phyloP scores from a whole-genome alignment of 1,140 invertebrate species.

The Drosophila punjabiensis region DNA sequence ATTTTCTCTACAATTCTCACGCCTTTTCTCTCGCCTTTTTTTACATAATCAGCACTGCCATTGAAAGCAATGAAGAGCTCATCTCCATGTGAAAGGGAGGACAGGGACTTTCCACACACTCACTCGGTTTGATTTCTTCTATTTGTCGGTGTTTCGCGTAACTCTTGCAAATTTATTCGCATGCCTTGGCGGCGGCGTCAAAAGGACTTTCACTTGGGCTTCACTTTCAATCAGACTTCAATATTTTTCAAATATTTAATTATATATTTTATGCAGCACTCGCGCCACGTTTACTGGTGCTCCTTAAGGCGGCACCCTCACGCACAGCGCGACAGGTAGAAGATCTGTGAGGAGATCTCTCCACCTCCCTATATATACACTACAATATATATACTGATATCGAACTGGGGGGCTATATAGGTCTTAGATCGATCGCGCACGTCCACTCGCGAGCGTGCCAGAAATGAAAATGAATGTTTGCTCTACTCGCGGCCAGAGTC shows the following conservation, averaged over 20 bases:
- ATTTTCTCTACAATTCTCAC: conserved; percentile 24
- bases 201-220: conserved; percentile 43
- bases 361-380: conserved; percentile 32
- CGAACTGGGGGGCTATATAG: conserved; percentile 41
- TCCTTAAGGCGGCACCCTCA: conserved; percentile 34
- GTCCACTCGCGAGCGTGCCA: conserved; percentile 79
- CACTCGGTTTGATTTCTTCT: conserved; percentile 59
- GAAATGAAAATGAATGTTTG: conserved; percentile 79
- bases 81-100: conserved; percentile 46
- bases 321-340: conserved; percentile 60
- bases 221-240: conserved; percentile 21
- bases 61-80: conserved; percentile 43
- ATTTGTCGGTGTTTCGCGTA: conserved; percentile 56
- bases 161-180: conserved; percentile 71
- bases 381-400: conserved; percentile 34
- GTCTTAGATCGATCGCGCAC: conserved; percentile 54
- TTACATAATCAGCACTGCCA: conserved; percentile 71
- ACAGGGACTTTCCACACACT: conserved; percentile 47
- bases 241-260: background rate
- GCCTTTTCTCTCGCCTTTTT: conserved; percentile 43
- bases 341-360: conserved; percentile 43
- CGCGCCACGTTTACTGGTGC: conserved; percentile 35
- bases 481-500: conserved; percentile 30
- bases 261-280: conserved; percentile 21
- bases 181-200: conserved; percentile 62